Evolutionary conservation across 2,797 vertebrate genomes (phyloP).

Genomic region (Acanthiza pusilla): DNA sequence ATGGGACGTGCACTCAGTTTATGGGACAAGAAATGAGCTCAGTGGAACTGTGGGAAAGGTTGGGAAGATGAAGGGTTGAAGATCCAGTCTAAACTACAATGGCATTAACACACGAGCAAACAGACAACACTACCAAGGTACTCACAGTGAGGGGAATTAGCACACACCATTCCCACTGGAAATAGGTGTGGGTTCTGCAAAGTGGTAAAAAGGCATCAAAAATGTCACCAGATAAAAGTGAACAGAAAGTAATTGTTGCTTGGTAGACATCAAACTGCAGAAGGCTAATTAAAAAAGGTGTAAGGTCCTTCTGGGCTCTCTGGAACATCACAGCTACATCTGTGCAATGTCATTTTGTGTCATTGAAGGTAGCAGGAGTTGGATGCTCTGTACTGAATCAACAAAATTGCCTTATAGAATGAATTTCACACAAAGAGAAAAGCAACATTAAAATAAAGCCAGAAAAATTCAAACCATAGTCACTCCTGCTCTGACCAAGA

Average conservation of each 20-base stretch:
- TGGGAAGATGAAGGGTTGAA: not conserved
- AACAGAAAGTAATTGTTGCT: not conserved
- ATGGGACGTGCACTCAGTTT: not conserved
- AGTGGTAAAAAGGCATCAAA: not conserved
- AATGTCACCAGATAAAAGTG: not conserved
- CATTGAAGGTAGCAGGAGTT: not conserved
- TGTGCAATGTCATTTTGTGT: not conserved
- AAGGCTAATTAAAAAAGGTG: not conserved
- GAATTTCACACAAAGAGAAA: not conserved
- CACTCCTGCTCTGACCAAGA: not conserved
- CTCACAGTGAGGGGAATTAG: not conserved
- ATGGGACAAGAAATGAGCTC: not conserved
- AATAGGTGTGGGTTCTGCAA: not conserved
- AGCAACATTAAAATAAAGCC: not conserved
- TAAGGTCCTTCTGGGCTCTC: not conserved
- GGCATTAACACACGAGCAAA: not conserved
- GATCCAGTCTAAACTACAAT: not conserved
- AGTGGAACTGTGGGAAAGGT: not conserved
- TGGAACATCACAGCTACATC: not conserved
- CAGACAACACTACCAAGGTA: not conserved
- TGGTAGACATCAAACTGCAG: not conserved
- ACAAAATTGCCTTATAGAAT: not conserved
- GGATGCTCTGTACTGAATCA: not conserved
- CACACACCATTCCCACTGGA: not conserved
- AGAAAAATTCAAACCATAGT: not conserved